Conservation (phyloP, 2,888 invertebrate genomes). For the Capitulum mitella region DNA sequence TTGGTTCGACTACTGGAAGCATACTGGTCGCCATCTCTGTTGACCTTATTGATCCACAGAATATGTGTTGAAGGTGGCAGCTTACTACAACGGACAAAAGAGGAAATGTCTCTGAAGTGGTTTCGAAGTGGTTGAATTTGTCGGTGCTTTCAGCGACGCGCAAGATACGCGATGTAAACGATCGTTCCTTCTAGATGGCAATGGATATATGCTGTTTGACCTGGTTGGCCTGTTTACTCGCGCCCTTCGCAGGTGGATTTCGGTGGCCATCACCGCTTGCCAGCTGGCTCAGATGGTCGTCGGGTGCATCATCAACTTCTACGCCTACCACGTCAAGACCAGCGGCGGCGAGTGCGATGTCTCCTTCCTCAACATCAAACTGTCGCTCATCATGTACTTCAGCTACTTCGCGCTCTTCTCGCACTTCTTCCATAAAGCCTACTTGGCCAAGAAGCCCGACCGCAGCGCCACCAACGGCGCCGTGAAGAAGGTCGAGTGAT, state of each 20-base stretch:
- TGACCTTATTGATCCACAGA: too few relatives aligned
- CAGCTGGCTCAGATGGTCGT: conserved; percentile 91
- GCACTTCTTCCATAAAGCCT: conserved; percentile 66
- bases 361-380: conserved; percentile 72
- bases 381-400: conserved; percentile 89
- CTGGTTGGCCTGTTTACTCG: too few relatives aligned
- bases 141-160: too few relatives aligned
- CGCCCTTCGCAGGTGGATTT: conserved; percentile 50
- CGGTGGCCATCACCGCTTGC: conserved; percentile 81
- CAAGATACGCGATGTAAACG: too few relatives aligned
- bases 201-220: not conserved
- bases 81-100: too few relatives aligned
- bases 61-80: too few relatives aligned
- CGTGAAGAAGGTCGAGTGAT: not conserved
- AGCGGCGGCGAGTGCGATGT: conserved; percentile 70
- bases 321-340: conserved; percentile 63
- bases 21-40: too few relatives aligned
- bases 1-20: too few relatives aligned
- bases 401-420: conserved; percentile 89
- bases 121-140: too few relatives aligned
- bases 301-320: conserved; percentile 83
- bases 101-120: too few relatives aligned
- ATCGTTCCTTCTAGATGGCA: too few relatives aligned
- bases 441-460: not conserved
- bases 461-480: not conserved